Evolutionary conservation across 2,113 vertebrate genomes (phyloP).

Genomic region (Pelecanoides urinatrix): DNA sequence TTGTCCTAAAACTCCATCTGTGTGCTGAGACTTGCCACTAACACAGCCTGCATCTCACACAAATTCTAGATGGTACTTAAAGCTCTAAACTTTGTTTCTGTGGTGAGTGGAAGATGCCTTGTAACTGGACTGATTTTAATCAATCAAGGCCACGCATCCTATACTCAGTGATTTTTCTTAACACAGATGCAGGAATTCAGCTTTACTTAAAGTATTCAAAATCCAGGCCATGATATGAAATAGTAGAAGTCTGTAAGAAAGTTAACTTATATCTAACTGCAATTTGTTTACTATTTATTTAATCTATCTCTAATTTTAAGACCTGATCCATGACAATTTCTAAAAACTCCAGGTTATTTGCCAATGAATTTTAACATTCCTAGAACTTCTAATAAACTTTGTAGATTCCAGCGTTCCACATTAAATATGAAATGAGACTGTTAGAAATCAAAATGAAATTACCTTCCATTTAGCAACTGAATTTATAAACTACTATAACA

Average conservation of each 20-base stretch:
- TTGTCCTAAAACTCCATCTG: neutral
- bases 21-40: neutral
- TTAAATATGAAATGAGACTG: neutral
- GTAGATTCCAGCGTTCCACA: neutral
- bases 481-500: neutral
- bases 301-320: neutral
- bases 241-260: neutral
- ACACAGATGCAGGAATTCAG: neutral
- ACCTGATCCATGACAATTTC: neutral
- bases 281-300: neutral
- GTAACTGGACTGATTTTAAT: neutral
- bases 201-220: neutral
- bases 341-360: neutral
- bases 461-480: slow-evolving; percentile 22
- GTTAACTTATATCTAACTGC: neutral
- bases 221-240: neutral
- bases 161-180: neutral
- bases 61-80: neutral
- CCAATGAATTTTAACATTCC: neutral
- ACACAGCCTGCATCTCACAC: neutral
- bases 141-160: neutral
- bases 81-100: neutral
- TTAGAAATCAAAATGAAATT: neutral
- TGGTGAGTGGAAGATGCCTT: neutral
- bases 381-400: neutral